phyloP scores from a whole-genome alignment of 2,113 vertebrate genomes.

The Sinocyclocheilus maitianheensis region DNA sequence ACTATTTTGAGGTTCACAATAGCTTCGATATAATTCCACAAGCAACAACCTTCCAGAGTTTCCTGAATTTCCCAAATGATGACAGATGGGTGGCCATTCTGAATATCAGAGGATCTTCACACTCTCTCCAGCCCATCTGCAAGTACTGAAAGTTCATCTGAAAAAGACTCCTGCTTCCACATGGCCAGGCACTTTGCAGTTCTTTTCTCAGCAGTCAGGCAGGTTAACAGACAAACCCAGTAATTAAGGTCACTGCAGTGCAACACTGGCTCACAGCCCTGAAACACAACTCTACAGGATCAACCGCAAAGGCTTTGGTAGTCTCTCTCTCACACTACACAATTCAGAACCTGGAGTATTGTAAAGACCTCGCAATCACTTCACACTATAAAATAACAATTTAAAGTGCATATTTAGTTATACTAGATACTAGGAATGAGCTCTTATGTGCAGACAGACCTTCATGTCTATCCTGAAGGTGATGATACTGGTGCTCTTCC shows the following conservation, averaged over 20 bases:
- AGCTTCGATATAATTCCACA: neutral
- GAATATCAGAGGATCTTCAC: neutral
- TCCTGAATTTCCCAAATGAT: slow-evolving; percentile 3
- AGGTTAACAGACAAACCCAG: slow-evolving; percentile 8
- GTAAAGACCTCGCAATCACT: neutral
- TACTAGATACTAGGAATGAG: neutral
- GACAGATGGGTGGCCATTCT: slow-evolving; percentile 21
- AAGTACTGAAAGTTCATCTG: neutral
- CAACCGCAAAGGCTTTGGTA: neutral
- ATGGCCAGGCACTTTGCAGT: neutral
- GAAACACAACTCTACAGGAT: slow-evolving; percentile 9
- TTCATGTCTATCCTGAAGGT: slow-evolving; percentile 59
- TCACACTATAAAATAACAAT: neutral
- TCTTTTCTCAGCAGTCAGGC: neutral
- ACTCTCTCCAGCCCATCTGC: neutral
- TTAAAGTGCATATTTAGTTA: neutral
- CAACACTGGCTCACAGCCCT: slow-evolving; percentile 37
- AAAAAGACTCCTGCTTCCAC: neutral
- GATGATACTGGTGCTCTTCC: slow-evolving; percentile 53
- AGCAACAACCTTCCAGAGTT: neutral
- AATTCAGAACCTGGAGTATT: neutral
- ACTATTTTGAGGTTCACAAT: neutral
- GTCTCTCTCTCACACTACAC: neutral
- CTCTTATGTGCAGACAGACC: slow-evolving; percentile 41
- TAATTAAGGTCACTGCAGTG: slow-evolving; percentile 37